These are phyloP conservation scores for Phasia obesa DNA, from an alignment of 2,888 invertebrate genomes.

Conservation along the genomic window DNA sequence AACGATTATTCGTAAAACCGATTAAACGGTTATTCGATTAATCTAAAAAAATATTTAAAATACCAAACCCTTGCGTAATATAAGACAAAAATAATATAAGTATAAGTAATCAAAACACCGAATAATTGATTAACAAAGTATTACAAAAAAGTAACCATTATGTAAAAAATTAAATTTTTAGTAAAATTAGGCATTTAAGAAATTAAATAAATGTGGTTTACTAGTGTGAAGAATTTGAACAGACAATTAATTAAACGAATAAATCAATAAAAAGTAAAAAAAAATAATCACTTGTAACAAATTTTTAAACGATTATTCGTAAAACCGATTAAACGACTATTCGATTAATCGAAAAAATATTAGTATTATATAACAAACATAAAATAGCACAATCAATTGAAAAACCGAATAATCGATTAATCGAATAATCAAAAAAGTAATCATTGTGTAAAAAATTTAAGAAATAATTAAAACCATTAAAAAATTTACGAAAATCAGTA, in stretches of 20 bases:
- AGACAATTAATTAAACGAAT: not conserved
- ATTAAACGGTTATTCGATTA: not conserved
- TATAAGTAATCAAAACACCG: not conserved
- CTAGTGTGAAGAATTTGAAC: not conserved
- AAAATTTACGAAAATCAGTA: no score
- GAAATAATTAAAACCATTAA: no score
- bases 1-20: not conserved
- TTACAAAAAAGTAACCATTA: not conserved
- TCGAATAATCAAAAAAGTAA: no score
- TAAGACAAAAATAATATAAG: not conserved
- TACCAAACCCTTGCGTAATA: not conserved
- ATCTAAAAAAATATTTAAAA: not conserved
- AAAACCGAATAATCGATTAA: no score
- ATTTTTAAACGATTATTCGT: not conserved
- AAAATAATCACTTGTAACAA: not conserved
- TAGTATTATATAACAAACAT: no score
- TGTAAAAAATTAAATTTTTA: not conserved
- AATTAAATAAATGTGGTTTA: not conserved
- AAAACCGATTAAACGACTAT: not conserved
- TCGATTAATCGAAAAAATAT: no score
- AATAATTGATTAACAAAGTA: not conserved
- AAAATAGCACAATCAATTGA: no score
- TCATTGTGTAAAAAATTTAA: no score
- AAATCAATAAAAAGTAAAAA: not conserved
- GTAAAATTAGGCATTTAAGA: constrained; percentile 4